Percentiles rank a stretch among this genome's conserved stretches.
phyloP scores from a whole-genome alignment of 2,113 vertebrate species.

The Struthio camelus region DNA sequence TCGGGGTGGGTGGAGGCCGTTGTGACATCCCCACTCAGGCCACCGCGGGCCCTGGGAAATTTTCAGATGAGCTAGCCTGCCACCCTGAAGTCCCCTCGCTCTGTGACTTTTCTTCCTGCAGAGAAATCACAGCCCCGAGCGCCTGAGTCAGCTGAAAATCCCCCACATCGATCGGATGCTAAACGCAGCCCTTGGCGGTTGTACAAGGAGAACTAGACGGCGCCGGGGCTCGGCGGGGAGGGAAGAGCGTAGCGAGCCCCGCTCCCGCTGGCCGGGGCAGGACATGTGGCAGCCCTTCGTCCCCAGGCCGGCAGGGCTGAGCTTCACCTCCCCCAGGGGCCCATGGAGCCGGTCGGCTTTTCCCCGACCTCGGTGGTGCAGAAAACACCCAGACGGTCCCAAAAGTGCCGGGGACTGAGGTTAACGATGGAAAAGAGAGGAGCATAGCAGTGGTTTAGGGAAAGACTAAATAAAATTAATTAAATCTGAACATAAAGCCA shows the following conservation, averaged over 20 bases:
- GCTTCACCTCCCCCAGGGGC: no score
- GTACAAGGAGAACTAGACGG: neutral
- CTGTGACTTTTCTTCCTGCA: neutral
- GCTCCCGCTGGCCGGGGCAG: neutral
- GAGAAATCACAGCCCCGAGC: neutral
- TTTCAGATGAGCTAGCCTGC: neutral
- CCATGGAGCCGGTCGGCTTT: no score
- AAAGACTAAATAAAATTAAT: neutral
- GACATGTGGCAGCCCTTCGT: no score
- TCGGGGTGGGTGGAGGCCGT: neutral
- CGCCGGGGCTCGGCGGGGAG: fast-evolving
- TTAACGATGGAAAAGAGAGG: neutral
- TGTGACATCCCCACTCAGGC: neutral
- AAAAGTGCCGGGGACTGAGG: neutral
- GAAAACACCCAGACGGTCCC: neutral
- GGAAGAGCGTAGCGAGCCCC: neutral
- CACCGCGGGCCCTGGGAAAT: fast-evolving
- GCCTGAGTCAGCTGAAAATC: constrained; percentile 51
- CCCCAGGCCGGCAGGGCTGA: no score
- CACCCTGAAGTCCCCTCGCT: fast-evolving
- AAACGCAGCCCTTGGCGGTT: neutral
- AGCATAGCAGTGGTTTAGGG: neutral
- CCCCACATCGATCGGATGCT: neutral
- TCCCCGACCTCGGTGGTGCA: neutral
- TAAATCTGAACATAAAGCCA: neutral